These are phyloP conservation scores for Elymnias hypermnestra DNA, from an alignment of 1,140 invertebrate species.

Conservation along the genomic window DNA sequence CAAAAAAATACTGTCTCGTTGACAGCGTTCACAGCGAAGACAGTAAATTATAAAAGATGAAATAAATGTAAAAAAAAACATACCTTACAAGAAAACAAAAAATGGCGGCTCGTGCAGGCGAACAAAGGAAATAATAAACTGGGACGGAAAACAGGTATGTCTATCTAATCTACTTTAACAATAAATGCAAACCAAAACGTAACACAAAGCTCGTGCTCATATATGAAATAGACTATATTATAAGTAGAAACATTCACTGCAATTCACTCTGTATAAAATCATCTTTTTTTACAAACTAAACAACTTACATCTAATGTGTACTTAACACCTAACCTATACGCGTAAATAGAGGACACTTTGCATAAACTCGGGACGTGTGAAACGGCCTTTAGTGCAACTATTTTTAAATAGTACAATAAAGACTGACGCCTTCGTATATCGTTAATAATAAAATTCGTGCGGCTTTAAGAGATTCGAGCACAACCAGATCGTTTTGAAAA, in stretches of 20 bases:
- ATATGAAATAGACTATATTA: constrained; percentile 21
- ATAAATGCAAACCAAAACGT: constrained; percentile 48
- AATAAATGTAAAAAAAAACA: constrained; percentile 53
- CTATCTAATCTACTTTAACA: constrained; percentile 37
- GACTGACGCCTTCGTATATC: constrained; percentile 28
- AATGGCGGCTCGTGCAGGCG: constrained; percentile 54
- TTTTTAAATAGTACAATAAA: constrained; percentile 69
- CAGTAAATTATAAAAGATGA: too few relatives aligned
- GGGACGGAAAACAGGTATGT: constrained; percentile 45
- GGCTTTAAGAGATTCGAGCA: constrained; percentile 30
- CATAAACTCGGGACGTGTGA: constrained; percentile 13
- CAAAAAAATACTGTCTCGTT: too few relatives aligned
- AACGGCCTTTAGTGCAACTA: constrained; percentile 48
- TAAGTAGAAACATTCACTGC: constrained; percentile 39
- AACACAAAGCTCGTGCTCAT: constrained; percentile 47
- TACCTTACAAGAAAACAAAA: constrained; percentile 53
- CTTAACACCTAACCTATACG: constrained; percentile 46
- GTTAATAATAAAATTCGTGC: constrained; percentile 24
- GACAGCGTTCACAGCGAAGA: too few relatives aligned
- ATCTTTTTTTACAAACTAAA: constrained; percentile 55
- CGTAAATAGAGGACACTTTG: constrained; percentile 24
- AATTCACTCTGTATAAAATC: constrained; percentile 50
- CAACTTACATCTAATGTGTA: constrained; percentile 47
- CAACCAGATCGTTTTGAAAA: constrained; percentile 32
- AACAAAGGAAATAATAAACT: constrained; percentile 30